Percentiles rank a stretch among this genome's conserved stretches.
phyloP scores from a whole-genome alignment of 2,888 invertebrate genomes.

The Pecten maximus region DNA sequence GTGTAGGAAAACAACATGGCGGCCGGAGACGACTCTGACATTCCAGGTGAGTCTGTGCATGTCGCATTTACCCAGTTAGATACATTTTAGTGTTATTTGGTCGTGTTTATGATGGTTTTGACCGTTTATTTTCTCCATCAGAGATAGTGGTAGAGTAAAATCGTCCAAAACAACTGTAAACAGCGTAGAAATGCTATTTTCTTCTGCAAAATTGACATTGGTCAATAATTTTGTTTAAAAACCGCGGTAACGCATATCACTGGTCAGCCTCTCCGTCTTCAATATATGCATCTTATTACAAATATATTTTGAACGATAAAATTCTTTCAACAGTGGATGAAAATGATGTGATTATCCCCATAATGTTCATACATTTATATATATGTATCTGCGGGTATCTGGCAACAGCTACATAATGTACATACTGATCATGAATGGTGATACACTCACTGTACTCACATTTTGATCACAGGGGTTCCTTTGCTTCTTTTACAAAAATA shows the following conservation, averaged over 20 bases:
- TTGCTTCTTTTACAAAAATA: too few species aligned
- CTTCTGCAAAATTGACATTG: constrained; percentile 33
- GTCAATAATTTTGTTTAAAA: background rate
- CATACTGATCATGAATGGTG: too few species aligned
- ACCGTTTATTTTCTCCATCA: background rate
- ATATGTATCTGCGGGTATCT: too few species aligned
- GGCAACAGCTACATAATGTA: too few species aligned
- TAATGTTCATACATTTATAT: too few species aligned
- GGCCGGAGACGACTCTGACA: constrained; percentile 78
- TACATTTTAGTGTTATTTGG: background rate
- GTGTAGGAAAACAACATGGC: constrained; percentile 80
- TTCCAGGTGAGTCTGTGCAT: constrained; percentile 73
- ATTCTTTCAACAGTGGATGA: background rate
- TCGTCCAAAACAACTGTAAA: background rate
- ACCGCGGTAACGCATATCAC: background rate
- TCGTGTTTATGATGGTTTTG: background rate
- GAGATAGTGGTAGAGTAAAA: background rate
- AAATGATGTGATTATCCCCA: background rate
- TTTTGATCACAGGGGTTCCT: too few species aligned
- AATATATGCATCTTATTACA: background rate
- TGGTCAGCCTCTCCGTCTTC: background rate
- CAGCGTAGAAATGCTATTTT: background rate
- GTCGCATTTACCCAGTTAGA: constrained; percentile 15
- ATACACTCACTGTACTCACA: too few species aligned
- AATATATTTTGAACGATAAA: background rate